Evolutionary conservation across 2,113 vertebrate genomes (phyloP).

Genomic region (Indicator maculatus): DNA sequence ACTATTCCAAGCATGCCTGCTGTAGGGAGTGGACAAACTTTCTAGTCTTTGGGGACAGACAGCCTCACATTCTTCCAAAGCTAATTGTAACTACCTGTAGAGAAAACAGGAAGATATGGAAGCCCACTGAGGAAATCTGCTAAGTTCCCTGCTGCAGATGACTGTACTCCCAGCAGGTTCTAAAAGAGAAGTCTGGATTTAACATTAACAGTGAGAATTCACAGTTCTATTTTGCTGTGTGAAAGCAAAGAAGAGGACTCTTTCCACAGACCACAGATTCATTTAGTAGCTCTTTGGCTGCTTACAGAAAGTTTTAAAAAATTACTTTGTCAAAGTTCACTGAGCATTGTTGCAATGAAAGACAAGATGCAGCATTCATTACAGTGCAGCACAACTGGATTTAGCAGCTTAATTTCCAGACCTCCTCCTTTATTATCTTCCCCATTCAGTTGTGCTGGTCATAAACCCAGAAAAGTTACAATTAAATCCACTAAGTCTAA

Average conservation of each 20-base stretch:
- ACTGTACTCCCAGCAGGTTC: not conserved
- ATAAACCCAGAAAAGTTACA: not conserved
- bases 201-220: not conserved
- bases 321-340: not conserved
- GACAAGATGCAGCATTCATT: not conserved
- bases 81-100: not conserved
- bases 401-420: not conserved
- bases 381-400: not conserved
- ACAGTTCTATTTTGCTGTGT: not conserved
- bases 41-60: not conserved
- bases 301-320: not conserved
- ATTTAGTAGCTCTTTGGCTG: not conserved
- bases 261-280: not conserved
- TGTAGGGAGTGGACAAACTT: not conserved
- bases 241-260: not conserved
- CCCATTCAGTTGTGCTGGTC: not conserved
- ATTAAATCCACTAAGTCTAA: not conserved
- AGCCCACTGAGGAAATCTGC: not conserved
- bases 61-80: not conserved
- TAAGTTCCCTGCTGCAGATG: not conserved
- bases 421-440: not conserved
- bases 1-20: not conserved
- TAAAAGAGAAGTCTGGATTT: not conserved
- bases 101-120: not conserved
- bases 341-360: not conserved